These are phyloP conservation scores for Sinella curviseta DNA, from an alignment of 1,140 invertebrate species.

Conservation along the genomic window DNA sequence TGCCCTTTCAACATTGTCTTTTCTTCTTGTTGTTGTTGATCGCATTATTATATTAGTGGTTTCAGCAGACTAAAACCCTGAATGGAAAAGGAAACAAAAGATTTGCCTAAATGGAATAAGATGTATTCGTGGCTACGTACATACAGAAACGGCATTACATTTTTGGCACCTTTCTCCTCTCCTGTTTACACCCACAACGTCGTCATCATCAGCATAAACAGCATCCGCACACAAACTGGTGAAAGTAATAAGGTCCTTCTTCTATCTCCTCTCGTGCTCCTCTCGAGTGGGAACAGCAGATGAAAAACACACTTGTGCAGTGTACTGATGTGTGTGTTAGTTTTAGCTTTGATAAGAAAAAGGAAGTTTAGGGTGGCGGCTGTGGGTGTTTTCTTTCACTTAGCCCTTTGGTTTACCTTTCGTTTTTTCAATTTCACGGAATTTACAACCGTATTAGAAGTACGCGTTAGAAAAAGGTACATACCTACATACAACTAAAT, in stretches of 20 bases:
- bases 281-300: not conserved
- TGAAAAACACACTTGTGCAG: not conserved
- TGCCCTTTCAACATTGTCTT: too few relatives aligned
- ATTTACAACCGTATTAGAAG: not conserved
- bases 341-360: not conserved
- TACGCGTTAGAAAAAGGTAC: not conserved
- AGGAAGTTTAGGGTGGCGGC: not conserved
- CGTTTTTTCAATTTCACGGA: not conserved
- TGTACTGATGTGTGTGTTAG: not conserved
- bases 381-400: constrained; percentile 22
- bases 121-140: too few relatives aligned
- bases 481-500: not conserved
- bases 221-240: not conserved
- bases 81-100: too few relatives aligned
- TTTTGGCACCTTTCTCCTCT: not conserved
- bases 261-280: not conserved
- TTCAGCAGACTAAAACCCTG: too few relatives aligned
- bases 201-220: too few relatives aligned
- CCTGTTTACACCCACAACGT: too few relatives aligned
- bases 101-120: too few relatives aligned
- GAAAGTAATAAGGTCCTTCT: not conserved
- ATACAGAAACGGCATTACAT: not conserved
- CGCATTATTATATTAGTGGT: too few relatives aligned
- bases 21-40: too few relatives aligned
- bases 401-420: not conserved